Evolutionary conservation across 2,113 vertebrate species (phyloP), one percentile per base, ranked within the genome.

Genomic region (Malurus melanocephalus): DNA sequence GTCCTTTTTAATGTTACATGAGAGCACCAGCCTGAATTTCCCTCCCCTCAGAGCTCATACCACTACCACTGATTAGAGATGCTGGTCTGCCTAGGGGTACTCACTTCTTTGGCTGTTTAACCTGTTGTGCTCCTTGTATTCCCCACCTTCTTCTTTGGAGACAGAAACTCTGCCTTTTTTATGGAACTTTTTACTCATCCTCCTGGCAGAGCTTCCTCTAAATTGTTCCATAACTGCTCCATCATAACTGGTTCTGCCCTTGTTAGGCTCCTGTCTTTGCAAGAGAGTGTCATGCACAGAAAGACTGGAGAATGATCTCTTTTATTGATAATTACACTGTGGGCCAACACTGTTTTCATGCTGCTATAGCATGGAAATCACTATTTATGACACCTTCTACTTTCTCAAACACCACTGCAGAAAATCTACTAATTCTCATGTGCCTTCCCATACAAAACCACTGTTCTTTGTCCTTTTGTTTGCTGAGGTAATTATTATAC

Each of bases 1-100:
- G 92, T 96, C 94, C 88, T 95, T 90, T 94, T 95, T 95, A 95
- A 96, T 95, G 96, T 95, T 95, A 94, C 92, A 92, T 96, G 96
- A 96, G 96, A 92, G 92, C 92, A 95, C 90, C 92, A 95, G 96
- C 73, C 95, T 92, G 94, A 93, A 85, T 80, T 94, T 93, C 92
- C 92, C 91, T 94, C 86, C 95, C 95, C 95, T 95, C 72, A 94
- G 93, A 94, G 89, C 91, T 87, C 92, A 93, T 92, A 94, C 88
- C 89, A 94, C 92, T 74, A 85, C 79, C 89, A 90, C 80, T 93
- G 95, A 96, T 95, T 92, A 96, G 88, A 95, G 93, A 93, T 69
- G 90, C 95, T 94, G 90, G 59, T 92, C 75, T 93, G 93, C 96
- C 94, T 93, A 79, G 59, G 87, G 93, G 87, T 71, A 88, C 67